Base-by-base conservation (phyloP, 2,888 invertebrate genomes). In the Hemicrepidius hirtus region DNA sequence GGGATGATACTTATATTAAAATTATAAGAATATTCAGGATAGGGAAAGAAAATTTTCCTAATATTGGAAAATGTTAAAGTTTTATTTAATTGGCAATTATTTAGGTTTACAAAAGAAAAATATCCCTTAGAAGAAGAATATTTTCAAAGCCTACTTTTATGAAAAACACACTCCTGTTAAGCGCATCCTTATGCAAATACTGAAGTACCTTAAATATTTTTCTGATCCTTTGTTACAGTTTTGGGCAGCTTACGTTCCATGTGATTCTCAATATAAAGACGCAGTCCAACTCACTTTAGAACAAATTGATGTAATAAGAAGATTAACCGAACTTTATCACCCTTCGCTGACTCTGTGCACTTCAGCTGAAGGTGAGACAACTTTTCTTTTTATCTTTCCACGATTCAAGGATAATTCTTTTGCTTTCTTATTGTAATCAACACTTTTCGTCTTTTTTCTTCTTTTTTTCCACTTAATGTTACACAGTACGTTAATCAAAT, bases 231-330 rank as follows among this genome's bases (percentile, higher is more conserved):
- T 24, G 24, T 88, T 86, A 70, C 89, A 95, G 94, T 95, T 95
- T 86, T 96, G 95, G 95, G 94, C 95, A 53, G 94, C 94, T 76
- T 96, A 94, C 88, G 94, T 94, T 81, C 92, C 92, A 53, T 96
- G 96, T 86, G 92, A 92, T 80, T 91, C 94, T 55, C 95, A 95
- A 85, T 92, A 94, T 85, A 92, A 93, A 81, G 95, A 96, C 84
- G 94, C 95, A 55, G 94, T 95, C 80, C 93, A 95, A 84, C 88
- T 94, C 80, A 94, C 95, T 35, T 89, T 96, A 82, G 95, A 95
- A 83, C 95, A 96, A 87, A 93, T 95, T 82, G 96, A 96, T 87
- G 90, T 95, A 80, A 95, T 95, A 84, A 91, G 94, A 84, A 90
- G 95, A 77, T 91, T 95, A 80, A 93, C 95, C 6, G 92, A 92